Evolutionary conservation across 2,113 vertebrate species (phyloP).

Genomic region (Poecile atricapillus): DNA sequence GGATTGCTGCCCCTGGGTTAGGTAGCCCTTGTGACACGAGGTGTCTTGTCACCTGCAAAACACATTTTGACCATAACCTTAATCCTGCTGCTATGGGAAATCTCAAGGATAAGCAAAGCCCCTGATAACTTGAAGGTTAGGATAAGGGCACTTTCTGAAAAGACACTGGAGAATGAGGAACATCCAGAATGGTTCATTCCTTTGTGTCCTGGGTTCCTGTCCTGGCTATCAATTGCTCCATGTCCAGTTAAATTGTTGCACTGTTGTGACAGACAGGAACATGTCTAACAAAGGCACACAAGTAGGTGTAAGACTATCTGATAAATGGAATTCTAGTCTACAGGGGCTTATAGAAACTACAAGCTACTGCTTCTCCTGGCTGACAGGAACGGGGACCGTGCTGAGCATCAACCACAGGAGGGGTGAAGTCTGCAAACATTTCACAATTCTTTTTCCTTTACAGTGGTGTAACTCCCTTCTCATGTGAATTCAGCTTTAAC

Average conservation of each 20-base stretch:
- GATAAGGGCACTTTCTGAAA: background rate
- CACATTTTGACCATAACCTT: background rate
- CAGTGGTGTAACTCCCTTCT: background rate
- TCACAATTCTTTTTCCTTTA: background rate
- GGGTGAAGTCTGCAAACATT: background rate
- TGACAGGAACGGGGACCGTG: background rate
- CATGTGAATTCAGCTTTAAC: background rate
- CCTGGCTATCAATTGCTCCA: background rate
- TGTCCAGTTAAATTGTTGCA: background rate
- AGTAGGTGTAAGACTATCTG: background rate
- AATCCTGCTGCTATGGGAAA: background rate
- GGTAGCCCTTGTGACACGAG: background rate
- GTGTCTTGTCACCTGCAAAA: background rate
- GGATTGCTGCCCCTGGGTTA: background rate
- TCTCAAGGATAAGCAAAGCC: background rate
- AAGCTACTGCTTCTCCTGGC: background rate
- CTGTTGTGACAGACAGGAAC: background rate
- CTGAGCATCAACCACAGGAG: background rate
- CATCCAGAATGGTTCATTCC: background rate
- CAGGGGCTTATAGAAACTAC: background rate
- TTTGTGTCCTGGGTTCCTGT: background rate
- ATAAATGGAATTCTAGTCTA: background rate
- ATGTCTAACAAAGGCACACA: background rate
- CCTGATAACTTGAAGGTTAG: background rate
- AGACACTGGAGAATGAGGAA: background rate